A percentile compares a stretch with the other conserved stretches of the same genome.
Conservation (phyloP, 2,888 invertebrate species). For the Acanthococcus lagerstroemiae region DNA sequence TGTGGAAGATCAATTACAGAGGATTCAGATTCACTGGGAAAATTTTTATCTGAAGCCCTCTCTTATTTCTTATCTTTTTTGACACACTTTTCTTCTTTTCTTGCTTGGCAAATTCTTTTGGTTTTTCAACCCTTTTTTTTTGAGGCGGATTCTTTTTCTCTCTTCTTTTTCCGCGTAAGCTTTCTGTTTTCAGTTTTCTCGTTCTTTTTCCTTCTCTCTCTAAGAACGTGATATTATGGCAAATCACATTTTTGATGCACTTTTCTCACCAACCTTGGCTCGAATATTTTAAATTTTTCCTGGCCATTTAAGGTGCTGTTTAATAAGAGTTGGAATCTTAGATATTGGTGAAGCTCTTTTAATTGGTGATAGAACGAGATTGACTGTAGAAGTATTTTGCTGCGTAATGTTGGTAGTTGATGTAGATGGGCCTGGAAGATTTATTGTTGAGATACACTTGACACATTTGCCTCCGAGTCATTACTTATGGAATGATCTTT, state of each 20-base stretch:
- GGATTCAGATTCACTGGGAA: neutral
- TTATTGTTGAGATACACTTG: neutral
- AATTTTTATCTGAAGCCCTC: neutral
- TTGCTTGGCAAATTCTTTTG: neutral
- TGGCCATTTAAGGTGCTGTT: neutral
- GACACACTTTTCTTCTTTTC: neutral
- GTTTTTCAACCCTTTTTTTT: neutral
- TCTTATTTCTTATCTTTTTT: neutral
- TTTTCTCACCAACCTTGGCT: neutral
- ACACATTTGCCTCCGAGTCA: neutral
- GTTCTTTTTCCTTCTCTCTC: neutral
- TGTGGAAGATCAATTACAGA: neutral
- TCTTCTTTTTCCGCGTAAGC: conserved; percentile 2
- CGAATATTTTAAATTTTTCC: neutral
- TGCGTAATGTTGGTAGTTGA: neutral
- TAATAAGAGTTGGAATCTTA: neutral
- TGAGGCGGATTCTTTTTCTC: neutral
- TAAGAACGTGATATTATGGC: neutral
- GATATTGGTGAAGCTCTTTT: neutral
- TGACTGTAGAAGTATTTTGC: neutral
- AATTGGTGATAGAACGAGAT: neutral
- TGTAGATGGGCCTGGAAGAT: neutral
- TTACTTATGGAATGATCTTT: neutral
- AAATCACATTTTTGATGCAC: neutral
- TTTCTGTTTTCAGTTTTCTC: neutral